Evolutionary conservation across 2,888 invertebrate species (phyloP), one percentile per base, ranked within the genome.

Genomic region (Dyspetes luteomarginatus): DNA sequence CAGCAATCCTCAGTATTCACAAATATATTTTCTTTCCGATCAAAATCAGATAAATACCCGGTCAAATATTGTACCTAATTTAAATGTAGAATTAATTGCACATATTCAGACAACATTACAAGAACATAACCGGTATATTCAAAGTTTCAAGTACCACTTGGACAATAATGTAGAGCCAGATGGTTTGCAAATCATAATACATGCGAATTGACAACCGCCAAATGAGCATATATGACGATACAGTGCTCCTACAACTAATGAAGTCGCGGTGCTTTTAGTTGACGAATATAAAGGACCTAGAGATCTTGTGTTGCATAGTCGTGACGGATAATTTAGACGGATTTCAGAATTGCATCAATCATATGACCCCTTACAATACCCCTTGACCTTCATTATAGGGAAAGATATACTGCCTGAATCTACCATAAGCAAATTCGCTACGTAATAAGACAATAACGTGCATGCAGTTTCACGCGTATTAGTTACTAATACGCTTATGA

Each of bases 281-380:
- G 87, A 89, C 78, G 86, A 45, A 45, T 12, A 45, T 15, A 45
- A 45, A 45, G 45, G 45, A n/a, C 45, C 45, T 15, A 7, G 45
- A 17, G 45, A 45, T 45, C 9, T 45, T 15, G 45, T 45, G 4
- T 45, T 45, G 17, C 7, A 7, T 17, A 15, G 12, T 7, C 9
- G 45, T n/a, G 45, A 45, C n/a, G 45, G 45, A 12, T 4, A n/a
- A 17, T 15, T 45, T 17, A 7, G n/a, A 45, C n/a, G 45, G n/a
- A 15, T 45, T 45, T 45, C 45, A 4, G 73, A 73, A 12, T 9
- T 22, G 5, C 73, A 73, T 52, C 62, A 45, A 9, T 85, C 83
- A 55, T 90, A 90, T 82, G 91, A 92, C 84, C 88, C 92, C 2
- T 84, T 92, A 62, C 88, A 90, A 81, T 92, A 93, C 84, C 89